Conservation (phyloP, 2,888 invertebrate genomes). For the Petrolisthes manimaculis region DNA sequence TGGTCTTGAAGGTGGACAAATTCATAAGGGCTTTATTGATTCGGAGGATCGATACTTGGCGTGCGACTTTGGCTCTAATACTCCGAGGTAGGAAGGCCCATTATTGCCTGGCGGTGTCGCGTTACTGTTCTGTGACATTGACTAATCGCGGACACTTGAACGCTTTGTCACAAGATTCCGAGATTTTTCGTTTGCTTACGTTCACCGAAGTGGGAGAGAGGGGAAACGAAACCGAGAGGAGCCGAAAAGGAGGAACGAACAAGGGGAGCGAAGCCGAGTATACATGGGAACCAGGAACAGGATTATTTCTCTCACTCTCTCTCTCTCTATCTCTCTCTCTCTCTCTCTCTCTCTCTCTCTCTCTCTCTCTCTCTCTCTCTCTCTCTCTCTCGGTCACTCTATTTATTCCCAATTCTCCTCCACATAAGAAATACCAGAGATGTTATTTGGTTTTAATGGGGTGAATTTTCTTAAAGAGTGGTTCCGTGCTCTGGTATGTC, state of each 20-base stretch:
- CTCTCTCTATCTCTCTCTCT: too few relatives aligned
- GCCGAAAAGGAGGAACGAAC: neutral
- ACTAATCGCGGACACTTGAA: conserved; percentile 49
- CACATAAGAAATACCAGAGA: too few relatives aligned
- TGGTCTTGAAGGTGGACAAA: conserved; percentile 58
- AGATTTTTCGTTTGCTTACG: conserved; percentile 47
- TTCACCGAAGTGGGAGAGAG: neutral
- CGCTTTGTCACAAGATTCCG: conserved; percentile 48
- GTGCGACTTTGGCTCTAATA: conserved; percentile 20
- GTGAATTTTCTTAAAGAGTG: too few relatives aligned
- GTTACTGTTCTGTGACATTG: conserved; percentile 47
- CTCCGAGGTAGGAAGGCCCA: neutral
- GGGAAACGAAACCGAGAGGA: too few relatives aligned
- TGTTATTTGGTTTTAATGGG: too few relatives aligned
- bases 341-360: too few relatives aligned
- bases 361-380: too few relatives aligned
- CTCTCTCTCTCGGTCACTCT: too few relatives aligned
- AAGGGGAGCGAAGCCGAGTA: neutral
- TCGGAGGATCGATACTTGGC: conserved; percentile 36
- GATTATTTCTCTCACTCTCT: too few relatives aligned
- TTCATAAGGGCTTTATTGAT: conserved; percentile 58
- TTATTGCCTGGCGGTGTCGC: conserved; percentile 25
- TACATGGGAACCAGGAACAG: too few relatives aligned
- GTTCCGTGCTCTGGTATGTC: too few relatives aligned
- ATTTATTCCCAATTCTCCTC: too few relatives aligned